These are phyloP conservation scores for Rhingia rostrata DNA, from an alignment of 2,888 invertebrate species.

Conservation along the genomic window DNA sequence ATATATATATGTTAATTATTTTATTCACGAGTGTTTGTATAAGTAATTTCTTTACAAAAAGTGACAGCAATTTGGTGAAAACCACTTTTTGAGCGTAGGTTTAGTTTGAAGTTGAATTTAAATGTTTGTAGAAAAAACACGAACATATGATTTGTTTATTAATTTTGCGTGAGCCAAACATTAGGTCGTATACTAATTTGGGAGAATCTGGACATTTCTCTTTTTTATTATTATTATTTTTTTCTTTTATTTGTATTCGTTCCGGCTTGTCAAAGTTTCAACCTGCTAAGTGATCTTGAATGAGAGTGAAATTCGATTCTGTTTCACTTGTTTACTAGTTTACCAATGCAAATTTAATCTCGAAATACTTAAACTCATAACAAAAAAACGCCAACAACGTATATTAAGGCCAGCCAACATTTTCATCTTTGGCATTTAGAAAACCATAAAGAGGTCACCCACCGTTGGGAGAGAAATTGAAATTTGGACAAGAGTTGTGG, in stretches of 20 bases:
- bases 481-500: neutral
- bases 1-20: too few relatives aligned
- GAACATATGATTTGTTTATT: neutral
- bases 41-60: neutral
- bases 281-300: conserved; percentile 46
- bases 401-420: conserved; percentile 7
- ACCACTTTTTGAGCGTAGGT: neutral
- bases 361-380: conserved; percentile 1
- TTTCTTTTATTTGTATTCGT: conserved; percentile 15
- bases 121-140: conserved; percentile 19
- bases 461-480: conserved; percentile 40
- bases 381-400: conserved; percentile 1
- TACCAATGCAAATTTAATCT: conserved; percentile 44
- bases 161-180: conserved; percentile 18
- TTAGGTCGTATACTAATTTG: conserved; percentile 24
- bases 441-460: conserved; percentile 28
- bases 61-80: conserved; percentile 36
- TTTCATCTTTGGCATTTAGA: conserved; percentile 15
- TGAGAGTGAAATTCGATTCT: conserved; percentile 63
- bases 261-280: neutral
- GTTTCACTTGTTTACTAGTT: conserved; percentile 33
- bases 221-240: conserved; percentile 58
- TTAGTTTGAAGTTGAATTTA: conserved; percentile 1
- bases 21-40: neutral
- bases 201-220: conserved; percentile 45